These are phyloP conservation scores for Knipowitschia caucasica DNA, from an alignment of 2,797 vertebrate genomes.

Conservation along the genomic window DNA sequence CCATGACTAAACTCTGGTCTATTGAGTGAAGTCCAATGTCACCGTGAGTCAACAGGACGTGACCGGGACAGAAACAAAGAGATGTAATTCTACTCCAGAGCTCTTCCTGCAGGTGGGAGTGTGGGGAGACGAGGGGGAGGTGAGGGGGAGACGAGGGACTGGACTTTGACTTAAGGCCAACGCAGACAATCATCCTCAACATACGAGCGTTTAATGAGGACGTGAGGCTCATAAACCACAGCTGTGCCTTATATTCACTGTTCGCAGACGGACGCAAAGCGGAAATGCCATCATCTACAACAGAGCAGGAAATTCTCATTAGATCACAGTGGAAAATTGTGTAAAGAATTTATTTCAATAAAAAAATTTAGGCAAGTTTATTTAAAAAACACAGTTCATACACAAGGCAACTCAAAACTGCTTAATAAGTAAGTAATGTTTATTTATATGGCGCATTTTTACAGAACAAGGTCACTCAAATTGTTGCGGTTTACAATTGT, in stretches of 20 bases:
- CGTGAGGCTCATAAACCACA: constrained; percentile 47
- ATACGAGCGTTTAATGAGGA: constrained; percentile 41
- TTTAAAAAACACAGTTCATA: no score
- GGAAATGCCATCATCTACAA: neutral
- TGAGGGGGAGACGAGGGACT: constrained; percentile 25
- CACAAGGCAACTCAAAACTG: no score
- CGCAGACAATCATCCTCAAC: constrained; percentile 4
- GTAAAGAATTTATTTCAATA: no score
- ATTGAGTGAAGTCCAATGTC: neutral
- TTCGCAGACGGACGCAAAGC: no score
- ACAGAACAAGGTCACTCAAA: no score
- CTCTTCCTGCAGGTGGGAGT: constrained; percentile 26
- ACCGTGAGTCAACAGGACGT: constrained; percentile 77
- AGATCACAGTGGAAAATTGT: no score
- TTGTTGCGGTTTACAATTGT: no score
- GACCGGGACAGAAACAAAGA: constrained; percentile 52
- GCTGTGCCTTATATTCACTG: constrained; percentile 12
- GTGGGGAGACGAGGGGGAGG: constrained; percentile 28
- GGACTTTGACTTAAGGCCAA: constrained; percentile 52
- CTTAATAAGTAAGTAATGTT: no score
- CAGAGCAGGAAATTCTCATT: no score
- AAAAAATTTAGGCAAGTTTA: no score
- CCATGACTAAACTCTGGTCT: neutral
- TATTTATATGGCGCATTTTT: no score
- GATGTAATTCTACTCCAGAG: constrained; percentile 17